Base-by-base conservation (phyloP, 2,888 invertebrate species). In the Caenorhabditis plicata region DNA sequence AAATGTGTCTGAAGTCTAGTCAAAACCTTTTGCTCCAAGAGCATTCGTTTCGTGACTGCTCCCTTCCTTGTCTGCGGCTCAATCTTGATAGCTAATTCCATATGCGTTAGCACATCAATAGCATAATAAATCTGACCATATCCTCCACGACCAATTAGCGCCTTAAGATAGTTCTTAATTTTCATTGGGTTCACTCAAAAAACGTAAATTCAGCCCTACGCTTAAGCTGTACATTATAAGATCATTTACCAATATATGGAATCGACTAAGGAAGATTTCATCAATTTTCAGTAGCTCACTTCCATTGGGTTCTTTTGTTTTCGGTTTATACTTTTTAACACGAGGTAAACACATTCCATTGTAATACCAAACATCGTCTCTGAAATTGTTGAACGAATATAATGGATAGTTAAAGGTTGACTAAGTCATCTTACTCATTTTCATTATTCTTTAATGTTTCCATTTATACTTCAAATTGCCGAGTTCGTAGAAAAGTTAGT, bases 41-140 rank as follows among this genome's bases (percentile, higher is more conserved):
- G 53, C 71, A 73, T 73, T 23, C 73, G 51, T 19, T 63, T 58
- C 26, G 51, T 62, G 9, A 52, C 47, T 13, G 49, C 52, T 9
- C 63, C 63, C 19, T 57, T 52, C 46, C 71, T 43, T 11, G 50
- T 43, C 11, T 50, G 52, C 20, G 67, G 68, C 43, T 73, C 73
- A 8, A 55, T 67, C 44, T 73, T 72, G 33, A 73, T 63, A 17
- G 68, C 72, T 8, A 67, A 55, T 17, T 64, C 57, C 20, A 50
- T 57, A 1, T 46, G 33, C n/a, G 40, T 48, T 7, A 39, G 26
- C 23, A 57, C 47, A 41, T 72, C 72, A n/a, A 35, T 33, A 13
- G 68, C 65, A 29, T 52, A 62, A 45, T 67, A 72, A 15, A 72
- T 71, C 32, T 72, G 68, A 11, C 72, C 72, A 51, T 71, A 72